phyloP scores from a whole-genome alignment of 2,797 vertebrate genomes.

The Tenualosa ilisha region DNA sequence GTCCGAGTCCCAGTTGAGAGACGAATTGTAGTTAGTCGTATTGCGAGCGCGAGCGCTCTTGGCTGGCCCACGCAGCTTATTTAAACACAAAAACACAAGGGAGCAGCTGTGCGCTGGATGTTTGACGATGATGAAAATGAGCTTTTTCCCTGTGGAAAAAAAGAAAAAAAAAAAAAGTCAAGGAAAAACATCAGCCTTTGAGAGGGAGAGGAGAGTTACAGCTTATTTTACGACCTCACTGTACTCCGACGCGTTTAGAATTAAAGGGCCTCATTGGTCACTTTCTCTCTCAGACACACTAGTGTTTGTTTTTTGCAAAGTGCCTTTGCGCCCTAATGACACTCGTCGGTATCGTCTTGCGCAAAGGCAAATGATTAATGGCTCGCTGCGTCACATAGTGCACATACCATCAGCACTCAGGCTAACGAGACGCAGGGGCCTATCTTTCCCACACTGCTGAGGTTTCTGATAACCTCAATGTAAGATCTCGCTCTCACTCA shows the following conservation, averaged over 20 bases:
- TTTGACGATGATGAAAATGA: constrained; percentile 3
- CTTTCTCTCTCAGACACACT: neutral
- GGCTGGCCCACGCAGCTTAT: neutral
- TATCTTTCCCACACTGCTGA: constrained; percentile 12
- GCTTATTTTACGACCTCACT: neutral
- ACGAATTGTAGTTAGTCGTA: neutral
- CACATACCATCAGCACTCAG: neutral
- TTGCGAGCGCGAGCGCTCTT: neutral
- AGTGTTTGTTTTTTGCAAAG: neutral
- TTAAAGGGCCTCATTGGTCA: neutral
- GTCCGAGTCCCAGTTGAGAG: neutral
- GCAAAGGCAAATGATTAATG: neutral
- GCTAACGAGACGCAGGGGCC: neutral
- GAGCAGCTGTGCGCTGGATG: neutral
- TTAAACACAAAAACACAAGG: neutral
- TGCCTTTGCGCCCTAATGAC: neutral
- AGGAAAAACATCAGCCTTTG: neutral
- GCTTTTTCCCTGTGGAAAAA: neutral
- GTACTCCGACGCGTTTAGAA: neutral
- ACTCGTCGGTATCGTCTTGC: neutral
- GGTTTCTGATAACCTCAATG: constrained; percentile 14
- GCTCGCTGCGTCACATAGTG: neutral
- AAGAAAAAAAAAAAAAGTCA: neutral
- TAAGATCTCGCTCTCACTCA: neutral
- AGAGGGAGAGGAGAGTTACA: neutral